phyloP scores from a whole-genome alignment of 2,888 invertebrate genomes.

The Idaea straminata region DNA sequence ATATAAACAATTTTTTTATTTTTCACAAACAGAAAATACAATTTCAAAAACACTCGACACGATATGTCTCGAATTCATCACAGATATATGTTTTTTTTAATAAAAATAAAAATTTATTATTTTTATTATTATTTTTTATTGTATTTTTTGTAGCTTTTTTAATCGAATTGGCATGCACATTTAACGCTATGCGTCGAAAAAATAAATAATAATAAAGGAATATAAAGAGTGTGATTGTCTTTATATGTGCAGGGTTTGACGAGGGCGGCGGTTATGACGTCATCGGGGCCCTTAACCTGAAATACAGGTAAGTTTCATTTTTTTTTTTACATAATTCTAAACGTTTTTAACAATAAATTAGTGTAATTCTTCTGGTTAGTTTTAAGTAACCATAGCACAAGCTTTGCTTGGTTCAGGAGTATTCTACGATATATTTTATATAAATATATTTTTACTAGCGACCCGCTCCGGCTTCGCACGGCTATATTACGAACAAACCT shows the following conservation, averaged over 20 bases:
- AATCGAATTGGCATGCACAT: slow-evolving; percentile 73
- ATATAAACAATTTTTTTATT: slow-evolving; percentile 23
- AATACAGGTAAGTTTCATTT: slow-evolving; percentile 24
- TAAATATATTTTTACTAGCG: no score
- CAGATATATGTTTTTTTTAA: slow-evolving; percentile 42
- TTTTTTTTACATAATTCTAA: not conserved
- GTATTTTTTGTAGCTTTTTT: slow-evolving; percentile 68
- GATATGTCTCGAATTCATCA: slow-evolving; percentile 31
- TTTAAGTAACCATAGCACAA: no score
- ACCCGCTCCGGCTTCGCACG: no score
- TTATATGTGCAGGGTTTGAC: slow-evolving; percentile 78
- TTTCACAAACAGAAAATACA: slow-evolving; percentile 45
- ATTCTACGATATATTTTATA: no score
- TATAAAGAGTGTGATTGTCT: slow-evolving; percentile 78
- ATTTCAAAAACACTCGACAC: slow-evolving; percentile 35
- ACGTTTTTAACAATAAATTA: not conserved
- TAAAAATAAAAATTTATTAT: slow-evolving; percentile 38
- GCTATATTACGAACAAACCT: no score
- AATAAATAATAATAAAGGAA: slow-evolving; percentile 46
- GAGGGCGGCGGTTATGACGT: slow-evolving; percentile 41
- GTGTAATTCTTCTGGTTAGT: no score
- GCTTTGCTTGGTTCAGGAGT: no score
- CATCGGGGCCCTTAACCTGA: slow-evolving; percentile 7
- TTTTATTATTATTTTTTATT: slow-evolving; percentile 50
- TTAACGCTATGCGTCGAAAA: slow-evolving; percentile 62